Percentiles rank a stretch among this genome's conserved stretches.
Evolutionary conservation across 2,888 invertebrate genomes (phyloP).

Genomic region (Gasteruption jaculator): DNA sequence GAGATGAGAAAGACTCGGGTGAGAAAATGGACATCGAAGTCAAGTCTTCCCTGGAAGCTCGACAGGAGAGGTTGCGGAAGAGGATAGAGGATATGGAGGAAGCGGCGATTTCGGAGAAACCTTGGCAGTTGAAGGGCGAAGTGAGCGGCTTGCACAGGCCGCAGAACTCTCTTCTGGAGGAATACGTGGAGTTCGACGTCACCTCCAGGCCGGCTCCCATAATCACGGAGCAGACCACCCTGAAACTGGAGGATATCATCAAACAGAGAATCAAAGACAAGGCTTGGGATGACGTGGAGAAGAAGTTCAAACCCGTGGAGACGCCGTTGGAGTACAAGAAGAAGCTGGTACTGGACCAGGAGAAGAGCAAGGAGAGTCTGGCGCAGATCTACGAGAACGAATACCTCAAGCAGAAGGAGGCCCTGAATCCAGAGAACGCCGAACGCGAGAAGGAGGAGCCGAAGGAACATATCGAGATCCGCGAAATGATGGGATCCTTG

Average conservation of each 20-base stretch:
- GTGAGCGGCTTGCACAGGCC: constrained; percentile 74
- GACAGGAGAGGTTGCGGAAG: constrained; percentile 68
- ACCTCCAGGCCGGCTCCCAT: constrained; percentile 81
- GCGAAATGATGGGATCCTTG: constrained; percentile 67
- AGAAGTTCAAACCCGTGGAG: constrained; percentile 79
- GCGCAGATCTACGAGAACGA: constrained; percentile 93
- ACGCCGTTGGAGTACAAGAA: constrained; percentile 83
- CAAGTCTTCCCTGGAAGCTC: constrained; percentile 68
- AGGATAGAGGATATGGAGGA: constrained; percentile 70
- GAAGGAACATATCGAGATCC: constrained; percentile 74
- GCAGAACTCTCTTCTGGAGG: constrained; percentile 88
- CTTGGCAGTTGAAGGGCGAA: constrained; percentile 95
- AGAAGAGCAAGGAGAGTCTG: constrained; percentile 89
- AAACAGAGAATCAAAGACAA: constrained; percentile 86
- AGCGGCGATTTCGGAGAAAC: constrained; percentile 73
- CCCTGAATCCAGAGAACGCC: constrained; percentile 55
- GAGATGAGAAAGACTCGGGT: constrained; percentile 18
- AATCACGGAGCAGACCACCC: constrained; percentile 86
- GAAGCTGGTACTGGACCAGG: constrained; percentile 81
- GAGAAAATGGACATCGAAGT: constrained; percentile 5
- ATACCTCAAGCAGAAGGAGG: constrained; percentile 66
- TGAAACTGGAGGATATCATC: constrained; percentile 87
- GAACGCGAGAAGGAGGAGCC: constrained; percentile 65
- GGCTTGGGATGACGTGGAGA: constrained; percentile 89
- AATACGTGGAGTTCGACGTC: constrained; percentile 86